These are phyloP conservation scores for Vulpes lagopus DNA, from an alignment of 2,113 vertebrate species.

Conservation along the genomic window DNA sequence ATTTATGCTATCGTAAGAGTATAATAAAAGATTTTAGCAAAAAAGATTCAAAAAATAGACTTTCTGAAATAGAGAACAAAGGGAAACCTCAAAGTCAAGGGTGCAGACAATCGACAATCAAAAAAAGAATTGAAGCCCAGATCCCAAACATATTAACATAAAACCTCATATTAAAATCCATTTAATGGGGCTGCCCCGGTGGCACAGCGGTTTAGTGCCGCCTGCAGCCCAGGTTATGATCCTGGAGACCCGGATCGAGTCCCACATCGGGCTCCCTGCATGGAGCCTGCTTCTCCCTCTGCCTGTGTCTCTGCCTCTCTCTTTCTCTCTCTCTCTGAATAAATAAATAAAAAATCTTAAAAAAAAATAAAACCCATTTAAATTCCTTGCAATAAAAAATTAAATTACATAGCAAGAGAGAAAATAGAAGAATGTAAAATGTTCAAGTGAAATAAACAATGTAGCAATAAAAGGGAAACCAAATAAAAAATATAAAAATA, in stretches of 20 bases:
- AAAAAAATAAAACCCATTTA: background rate
- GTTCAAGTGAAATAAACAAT: background rate
- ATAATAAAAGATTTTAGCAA: background rate
- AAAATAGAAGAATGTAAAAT: background rate
- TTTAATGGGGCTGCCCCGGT: no score
- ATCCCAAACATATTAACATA: background rate
- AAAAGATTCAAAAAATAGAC: background rate
- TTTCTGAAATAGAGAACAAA: background rate
- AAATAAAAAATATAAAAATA: background rate
- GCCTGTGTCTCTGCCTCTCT: no score
- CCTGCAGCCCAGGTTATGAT: no score
- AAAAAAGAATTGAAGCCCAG: background rate
- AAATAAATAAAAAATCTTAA: no score
- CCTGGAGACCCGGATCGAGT: no score
- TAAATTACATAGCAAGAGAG: background rate
- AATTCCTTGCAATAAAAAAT: background rate
- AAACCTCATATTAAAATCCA: background rate
- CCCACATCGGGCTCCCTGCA: no score
- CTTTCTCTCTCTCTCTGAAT: no score
- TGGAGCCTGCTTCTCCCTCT: no score
- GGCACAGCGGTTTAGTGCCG: no score
- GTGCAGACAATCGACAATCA: background rate
- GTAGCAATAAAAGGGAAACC: background rate
- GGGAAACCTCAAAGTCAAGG: background rate
- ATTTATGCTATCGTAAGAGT: background rate